Evolutionary conservation across 1,140 invertebrate genomes (phyloP), one percentile per base, ranked within the genome.

Genomic region (Rhizoglyphus robini): DNA sequence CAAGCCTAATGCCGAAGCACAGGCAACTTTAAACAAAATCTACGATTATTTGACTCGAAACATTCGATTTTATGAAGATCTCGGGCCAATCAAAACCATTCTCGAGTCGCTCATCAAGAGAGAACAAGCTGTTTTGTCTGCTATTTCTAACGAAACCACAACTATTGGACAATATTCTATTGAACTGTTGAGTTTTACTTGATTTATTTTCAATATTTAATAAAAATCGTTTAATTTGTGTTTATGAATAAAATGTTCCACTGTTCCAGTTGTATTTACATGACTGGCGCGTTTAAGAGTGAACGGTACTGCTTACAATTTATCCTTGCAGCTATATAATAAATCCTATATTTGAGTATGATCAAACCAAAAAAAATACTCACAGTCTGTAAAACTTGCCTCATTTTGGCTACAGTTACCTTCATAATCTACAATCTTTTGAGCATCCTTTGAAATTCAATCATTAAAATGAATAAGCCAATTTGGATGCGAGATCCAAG

Each of bases 51-150:
- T 64, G 1, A 34, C 48, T 2, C 8, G 27, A 25, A 48, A 15
- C 23, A 51, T 47, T 13, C 51, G 31, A 15, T 64, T 64, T 8
- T 64, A 49, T 34, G 46, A 64, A 64, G 5, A 57, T 4, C 27
- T 64, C 20, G 20, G 25, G 4, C 13, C 38, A 20, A 57, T 64
- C 4, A 57, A 49, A 36, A 15, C 38, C 5, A 27, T 64, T 1
- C 11, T 64, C 5, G 38, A 64, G 13, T n/a, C 27, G 27, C 3
- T 60, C 15, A 13, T 3, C 1, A 60, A 34, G n/a, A 8, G 58
- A n/a, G 29, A 60, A 27, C 3, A 29, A n/a, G 11, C 27, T 1
- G 13, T 60, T 20, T 38, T 13, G n/a, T 23, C n/a, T 27, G 32
- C 38, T n/a, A n/a, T 60, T 11, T 1, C 58, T 3, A 29, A 46